Evolutionary conservation across 2,113 vertebrate species (phyloP).

Genomic region (Monarcha castaneiventris): DNA sequence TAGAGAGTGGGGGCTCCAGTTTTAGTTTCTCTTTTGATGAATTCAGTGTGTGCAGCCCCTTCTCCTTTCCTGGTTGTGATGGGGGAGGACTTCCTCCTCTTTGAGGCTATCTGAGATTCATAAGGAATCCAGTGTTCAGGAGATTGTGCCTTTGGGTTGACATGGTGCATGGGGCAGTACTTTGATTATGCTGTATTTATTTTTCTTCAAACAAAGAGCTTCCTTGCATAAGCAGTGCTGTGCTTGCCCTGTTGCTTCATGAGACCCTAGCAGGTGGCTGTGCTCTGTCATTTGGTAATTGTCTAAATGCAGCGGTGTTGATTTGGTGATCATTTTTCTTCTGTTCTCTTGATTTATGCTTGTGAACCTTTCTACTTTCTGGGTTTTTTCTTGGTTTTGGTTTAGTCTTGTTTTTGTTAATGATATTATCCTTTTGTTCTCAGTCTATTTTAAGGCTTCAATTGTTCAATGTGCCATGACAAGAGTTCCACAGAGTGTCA

Average conservation of each 20-base stretch:
- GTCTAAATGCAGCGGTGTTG: not conserved
- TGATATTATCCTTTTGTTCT: constrained; percentile 28
- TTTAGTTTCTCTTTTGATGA: not conserved
- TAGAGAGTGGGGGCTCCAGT: not conserved
- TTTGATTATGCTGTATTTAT: not conserved
- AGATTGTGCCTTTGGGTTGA: not conserved
- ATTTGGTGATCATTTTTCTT: not conserved
- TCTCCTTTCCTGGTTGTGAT: not conserved
- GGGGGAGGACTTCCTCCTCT: not conserved
- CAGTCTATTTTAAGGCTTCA: constrained; percentile 19
- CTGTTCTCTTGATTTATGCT: not conserved
- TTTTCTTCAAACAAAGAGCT: not conserved
- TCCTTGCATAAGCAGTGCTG: not conserved
- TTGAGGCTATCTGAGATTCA: not conserved
- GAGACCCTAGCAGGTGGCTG: not conserved
- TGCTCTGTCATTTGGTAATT: not conserved
- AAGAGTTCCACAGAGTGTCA: not conserved
- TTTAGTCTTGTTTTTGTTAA: not conserved
- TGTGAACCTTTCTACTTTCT: not conserved
- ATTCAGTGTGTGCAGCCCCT: not conserved
- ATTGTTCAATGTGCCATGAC: not conserved
- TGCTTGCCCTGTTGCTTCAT: not conserved
- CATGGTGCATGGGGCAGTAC: not conserved
- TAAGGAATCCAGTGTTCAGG: not conserved
- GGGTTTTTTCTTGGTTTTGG: not conserved